Conservation (phyloP, 2,113 vertebrate genomes). For the Cynoglossus semilaevis region DNA sequence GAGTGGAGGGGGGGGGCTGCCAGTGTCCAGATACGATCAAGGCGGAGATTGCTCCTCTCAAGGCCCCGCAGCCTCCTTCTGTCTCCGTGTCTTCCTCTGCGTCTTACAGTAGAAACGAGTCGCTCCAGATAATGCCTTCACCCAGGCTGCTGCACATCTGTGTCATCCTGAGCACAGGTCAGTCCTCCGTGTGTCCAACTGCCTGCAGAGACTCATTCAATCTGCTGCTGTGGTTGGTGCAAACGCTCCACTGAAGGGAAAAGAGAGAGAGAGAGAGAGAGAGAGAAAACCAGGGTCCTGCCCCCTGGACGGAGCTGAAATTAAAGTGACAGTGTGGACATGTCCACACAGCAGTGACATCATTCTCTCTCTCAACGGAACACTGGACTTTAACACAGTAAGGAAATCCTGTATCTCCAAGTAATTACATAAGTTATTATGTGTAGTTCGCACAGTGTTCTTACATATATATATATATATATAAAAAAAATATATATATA, state of each 20-base stretch:
- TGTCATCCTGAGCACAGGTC: slow-evolving; percentile 10
- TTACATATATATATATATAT: no score
- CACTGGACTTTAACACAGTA: no score
- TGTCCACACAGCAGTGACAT: slow-evolving; percentile 46
- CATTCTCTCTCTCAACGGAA: slow-evolving; percentile 6
- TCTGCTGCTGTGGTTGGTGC: slow-evolving; percentile 45
- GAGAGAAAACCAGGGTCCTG: slow-evolving; percentile 61
- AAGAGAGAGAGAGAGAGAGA: slow-evolving; percentile 27
- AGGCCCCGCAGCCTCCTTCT: slow-evolving; percentile 34
- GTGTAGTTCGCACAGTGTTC: no score
- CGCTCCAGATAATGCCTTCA: no score
- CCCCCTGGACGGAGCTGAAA: slow-evolving; percentile 71
- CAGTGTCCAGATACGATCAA: slow-evolving; percentile 45
- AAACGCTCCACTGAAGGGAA: slow-evolving; percentile 28
- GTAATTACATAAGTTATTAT: no score
- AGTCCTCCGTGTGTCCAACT: slow-evolving; percentile 32
- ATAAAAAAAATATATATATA: no score
- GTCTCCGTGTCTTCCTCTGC: neutral
- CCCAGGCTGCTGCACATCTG: slow-evolving; percentile 1
- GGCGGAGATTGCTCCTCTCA: slow-evolving; percentile 37
- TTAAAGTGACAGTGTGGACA: slow-evolving; percentile 75
- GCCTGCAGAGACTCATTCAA: slow-evolving; percentile 54
- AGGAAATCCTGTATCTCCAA: no score
- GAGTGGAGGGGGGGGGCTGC: slow-evolving; percentile 23
- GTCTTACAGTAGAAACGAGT: no score